Evolutionary conservation across 2,888 invertebrate species (phyloP), one percentile per base, ranked within the genome.

Genomic region (Tiliacea aurago): DNA sequence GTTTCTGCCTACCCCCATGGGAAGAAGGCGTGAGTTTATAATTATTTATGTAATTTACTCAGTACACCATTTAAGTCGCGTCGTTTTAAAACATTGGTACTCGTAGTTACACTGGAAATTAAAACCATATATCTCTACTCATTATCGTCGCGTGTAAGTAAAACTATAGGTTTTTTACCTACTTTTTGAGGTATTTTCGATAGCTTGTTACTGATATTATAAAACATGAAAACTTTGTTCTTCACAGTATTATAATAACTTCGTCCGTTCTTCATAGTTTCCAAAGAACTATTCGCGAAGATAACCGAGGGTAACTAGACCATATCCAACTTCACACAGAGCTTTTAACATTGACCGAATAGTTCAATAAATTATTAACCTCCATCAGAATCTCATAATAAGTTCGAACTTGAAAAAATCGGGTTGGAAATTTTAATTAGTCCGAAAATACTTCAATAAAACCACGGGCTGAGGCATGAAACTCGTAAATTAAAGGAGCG

Each of bases 361-460:
- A 93, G 91, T 93, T 93, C 81, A 89, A 85, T 81, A 89, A 90
- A 92, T 92, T 92, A 91, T 92, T 92, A 91, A 90, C 87, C 86
- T 88, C 87, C 86, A 84, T 69, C 87, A 88, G 89, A 62, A 84
- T 62, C 81, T 86, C 75, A 83, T 78, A 83, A 81, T 80, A 86
- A 80, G 71, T 78, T 78, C 23, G 73, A 85, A 86, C 68, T 85
- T 81, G 59, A 80, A 84, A 81, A 80, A 81, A 81, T 81, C 62
- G 73, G 87, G 87, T 89, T 77, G 80, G 88, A 92, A 91, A 92
- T 94, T 95, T 95, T 94, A 95, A 95, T 95, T 94, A 76, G 93
- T 88, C 91, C 89, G 83, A 93, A 94, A 94, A 94, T 94, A 92
- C 91, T 94, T 93, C 88, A 91, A 92, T 93, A 91, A 94, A 93